phyloP scores from a whole-genome alignment of 2,113 vertebrate genomes.

The Amphiprion ocellaris region DNA sequence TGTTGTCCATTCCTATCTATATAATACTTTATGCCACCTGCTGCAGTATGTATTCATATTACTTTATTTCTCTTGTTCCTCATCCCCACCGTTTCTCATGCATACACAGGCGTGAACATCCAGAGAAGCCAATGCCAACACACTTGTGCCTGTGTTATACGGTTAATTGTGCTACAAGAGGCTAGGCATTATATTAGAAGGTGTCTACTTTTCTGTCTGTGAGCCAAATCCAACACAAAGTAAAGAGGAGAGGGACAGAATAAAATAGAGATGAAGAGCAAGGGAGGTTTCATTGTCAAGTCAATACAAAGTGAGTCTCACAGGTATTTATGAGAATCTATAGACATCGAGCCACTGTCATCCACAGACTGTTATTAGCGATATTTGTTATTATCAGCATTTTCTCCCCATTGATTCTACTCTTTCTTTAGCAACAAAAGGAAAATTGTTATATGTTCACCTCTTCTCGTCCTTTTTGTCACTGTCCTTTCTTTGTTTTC shows the following conservation, averaged over 20 bases:
- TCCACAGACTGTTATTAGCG: constrained; percentile 63
- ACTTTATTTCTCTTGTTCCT: constrained; percentile 52
- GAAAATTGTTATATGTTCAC: constrained; percentile 50
- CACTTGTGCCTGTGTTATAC: constrained; percentile 34
- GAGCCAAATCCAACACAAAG: constrained; percentile 67
- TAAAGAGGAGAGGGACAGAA: constrained; percentile 26
- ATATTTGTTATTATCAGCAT: constrained; percentile 81
- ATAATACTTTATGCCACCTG: constrained; percentile 52
- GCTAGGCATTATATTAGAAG: constrained; percentile 51
- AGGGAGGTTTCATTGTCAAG: constrained; percentile 58
- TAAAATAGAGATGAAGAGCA: constrained; percentile 51
- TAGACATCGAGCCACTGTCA: constrained; percentile 71
- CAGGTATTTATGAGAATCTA: constrained; percentile 72
- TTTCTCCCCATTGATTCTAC: constrained; percentile 69
- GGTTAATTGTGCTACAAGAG: constrained; percentile 58
- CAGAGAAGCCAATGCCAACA: constrained; percentile 54
- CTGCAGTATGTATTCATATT: constrained; percentile 59
- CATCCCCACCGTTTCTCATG: not conserved
- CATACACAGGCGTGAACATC: constrained; percentile 27
- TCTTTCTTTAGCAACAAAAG: constrained; percentile 62
- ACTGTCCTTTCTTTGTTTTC: constrained; percentile 3
- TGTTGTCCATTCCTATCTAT: constrained; percentile 50
- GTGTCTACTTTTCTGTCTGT: constrained; percentile 27
- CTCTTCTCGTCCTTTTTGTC: constrained; percentile 19
- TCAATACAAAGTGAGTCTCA: constrained; percentile 77